phyloP scores from a whole-genome alignment of 92 coral and sea anemone species.

The Pocillopora meandrina region DNA sequence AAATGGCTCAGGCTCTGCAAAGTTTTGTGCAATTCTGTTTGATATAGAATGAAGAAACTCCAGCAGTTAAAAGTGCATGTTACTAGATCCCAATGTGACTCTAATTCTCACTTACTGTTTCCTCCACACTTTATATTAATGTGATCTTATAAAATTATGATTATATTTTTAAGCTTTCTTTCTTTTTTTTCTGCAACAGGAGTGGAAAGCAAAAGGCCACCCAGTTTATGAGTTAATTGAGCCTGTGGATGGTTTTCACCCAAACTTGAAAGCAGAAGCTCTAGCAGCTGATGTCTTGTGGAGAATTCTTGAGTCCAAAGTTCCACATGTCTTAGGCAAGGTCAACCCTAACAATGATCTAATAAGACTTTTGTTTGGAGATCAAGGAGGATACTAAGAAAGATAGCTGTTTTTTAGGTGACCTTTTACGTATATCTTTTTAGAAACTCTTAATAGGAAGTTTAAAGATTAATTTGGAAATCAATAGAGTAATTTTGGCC shows the following conservation, averaged over 20 bases:
- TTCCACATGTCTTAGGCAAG: slow-evolving; percentile 85
- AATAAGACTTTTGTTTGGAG: slow-evolving; percentile 75
- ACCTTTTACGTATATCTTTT: not conserved
- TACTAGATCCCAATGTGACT: too few relatives aligned
- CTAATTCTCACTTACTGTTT: too few relatives aligned
- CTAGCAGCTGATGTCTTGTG: slow-evolving; percentile 73
- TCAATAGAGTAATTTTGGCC: too few relatives aligned
- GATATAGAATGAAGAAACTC: too few relatives aligned
- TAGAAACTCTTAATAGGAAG: not conserved
- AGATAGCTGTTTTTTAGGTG: not conserved
- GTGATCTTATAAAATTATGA: too few relatives aligned
- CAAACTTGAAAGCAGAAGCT: slow-evolving; percentile 73
- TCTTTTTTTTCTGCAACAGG: slow-evolving; percentile 44
- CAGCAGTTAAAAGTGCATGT: too few relatives aligned
- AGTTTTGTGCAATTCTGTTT: too few relatives aligned
- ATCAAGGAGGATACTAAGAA: slow-evolving; percentile 89
- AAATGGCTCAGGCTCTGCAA: too few relatives aligned
- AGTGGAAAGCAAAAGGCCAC: slow-evolving; percentile 74
- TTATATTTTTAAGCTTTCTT: not conserved
- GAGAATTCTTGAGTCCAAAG: slow-evolving; percentile 66
- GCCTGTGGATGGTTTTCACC: slow-evolving; percentile 95
- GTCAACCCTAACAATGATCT: slow-evolving; percentile 80
- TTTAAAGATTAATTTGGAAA: not conserved
- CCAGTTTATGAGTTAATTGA: slow-evolving; percentile 84
- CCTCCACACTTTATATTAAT: too few relatives aligned